These are phyloP conservation scores for Drosophila parvula DNA, from an alignment of 1,140 invertebrate genomes.

Conservation along the genomic window DNA sequence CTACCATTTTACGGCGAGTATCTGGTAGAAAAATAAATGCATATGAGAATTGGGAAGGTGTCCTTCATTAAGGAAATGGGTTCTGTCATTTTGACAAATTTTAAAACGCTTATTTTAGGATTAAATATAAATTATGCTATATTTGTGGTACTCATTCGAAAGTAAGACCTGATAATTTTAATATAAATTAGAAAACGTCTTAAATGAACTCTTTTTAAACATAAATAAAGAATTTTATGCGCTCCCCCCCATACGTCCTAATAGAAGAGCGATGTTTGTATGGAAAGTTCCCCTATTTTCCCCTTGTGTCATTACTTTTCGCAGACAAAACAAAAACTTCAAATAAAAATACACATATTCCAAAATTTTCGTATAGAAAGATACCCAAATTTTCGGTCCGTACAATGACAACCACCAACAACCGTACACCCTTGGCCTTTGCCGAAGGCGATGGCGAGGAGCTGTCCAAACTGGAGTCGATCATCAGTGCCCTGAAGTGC, in stretches of 20 bases:
- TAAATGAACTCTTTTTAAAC: too few relatives aligned
- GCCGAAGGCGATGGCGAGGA: conserved; percentile 45
- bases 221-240: too few relatives aligned
- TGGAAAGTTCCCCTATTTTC: too few relatives aligned
- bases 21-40: neutral
- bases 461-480: conserved; percentile 54
- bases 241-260: too few relatives aligned
- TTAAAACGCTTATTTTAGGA: neutral
- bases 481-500: conserved; percentile 62
- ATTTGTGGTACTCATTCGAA: too few relatives aligned
- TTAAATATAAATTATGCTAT: too few relatives aligned
- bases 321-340: neutral
- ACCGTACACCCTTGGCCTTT: conserved; percentile 1
- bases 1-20: conserved; percentile 35
- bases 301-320: conserved; percentile 1
- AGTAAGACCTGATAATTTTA: too few relatives aligned
- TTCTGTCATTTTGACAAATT: neutral
- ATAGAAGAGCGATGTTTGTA: too few relatives aligned
- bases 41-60: neutral
- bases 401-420: conserved; percentile 47
- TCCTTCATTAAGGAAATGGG: neutral
- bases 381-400: conserved; percentile 1
- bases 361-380: conserved; percentile 18
- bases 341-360: neutral
- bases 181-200: too few relatives aligned